phyloP scores from a whole-genome alignment of 2,797 vertebrate species.

The Gymnopithys bicolor region DNA sequence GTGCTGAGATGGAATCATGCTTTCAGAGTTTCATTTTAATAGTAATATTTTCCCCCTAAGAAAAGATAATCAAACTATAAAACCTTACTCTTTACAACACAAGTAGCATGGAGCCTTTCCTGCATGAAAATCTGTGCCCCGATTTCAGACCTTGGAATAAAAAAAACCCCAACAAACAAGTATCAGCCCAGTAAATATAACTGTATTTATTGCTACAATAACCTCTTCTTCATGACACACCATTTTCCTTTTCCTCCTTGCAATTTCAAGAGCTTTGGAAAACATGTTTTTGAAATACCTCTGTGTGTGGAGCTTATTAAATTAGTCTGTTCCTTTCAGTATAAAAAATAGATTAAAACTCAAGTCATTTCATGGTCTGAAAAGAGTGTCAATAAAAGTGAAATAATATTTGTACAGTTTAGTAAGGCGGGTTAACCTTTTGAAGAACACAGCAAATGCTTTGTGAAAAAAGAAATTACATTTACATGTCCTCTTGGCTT shows the following conservation, averaged over 20 bases:
- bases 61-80: background rate
- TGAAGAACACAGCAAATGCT: background rate
- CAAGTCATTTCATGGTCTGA: constrained; percentile 71
- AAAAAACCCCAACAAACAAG: background rate
- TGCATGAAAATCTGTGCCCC: background rate
- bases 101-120: background rate
- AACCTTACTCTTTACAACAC: background rate
- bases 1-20: background rate
- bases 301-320: constrained; percentile 51
- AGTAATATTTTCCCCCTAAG: background rate
- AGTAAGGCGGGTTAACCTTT: constrained; percentile 13
- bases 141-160: background rate
- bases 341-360: constrained; percentile 58
- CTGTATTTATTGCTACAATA: background rate
- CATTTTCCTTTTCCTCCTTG: constrained; percentile 16
- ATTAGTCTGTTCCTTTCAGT: constrained; percentile 43
- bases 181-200: background rate
- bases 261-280: constrained; percentile 47
- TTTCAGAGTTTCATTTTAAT: background rate
- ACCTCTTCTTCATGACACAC: background rate
- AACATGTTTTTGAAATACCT: constrained; percentile 49
- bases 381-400: constrained; percentile 61
- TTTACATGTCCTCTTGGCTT: background rate
- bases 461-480: constrained; percentile 11
- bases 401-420: constrained; percentile 66